A percentile compares a stretch with the other conserved stretches of the same genome.
These are phyloP conservation scores for Tetragonula carbonaria DNA, from an alignment of 2,888 invertebrate genomes.

Conservation along the genomic window DNA sequence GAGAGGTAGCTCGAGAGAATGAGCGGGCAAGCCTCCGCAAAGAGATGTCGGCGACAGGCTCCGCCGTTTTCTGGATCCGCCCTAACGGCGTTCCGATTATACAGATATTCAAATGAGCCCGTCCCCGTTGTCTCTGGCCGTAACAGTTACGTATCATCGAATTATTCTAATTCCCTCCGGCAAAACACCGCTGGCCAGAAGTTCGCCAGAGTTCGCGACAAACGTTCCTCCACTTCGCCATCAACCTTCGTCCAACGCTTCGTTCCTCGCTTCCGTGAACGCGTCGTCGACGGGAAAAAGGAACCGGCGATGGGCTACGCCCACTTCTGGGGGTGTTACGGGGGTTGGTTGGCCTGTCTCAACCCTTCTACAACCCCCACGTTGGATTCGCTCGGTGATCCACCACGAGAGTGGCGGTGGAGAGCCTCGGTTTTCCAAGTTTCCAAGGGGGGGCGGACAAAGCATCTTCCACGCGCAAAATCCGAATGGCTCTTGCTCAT, in stretches of 20 bases:
- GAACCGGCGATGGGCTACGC: constrained; percentile 53
- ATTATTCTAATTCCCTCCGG: constrained; percentile 83
- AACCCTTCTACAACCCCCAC: constrained; percentile 41
- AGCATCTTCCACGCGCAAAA: constrained; percentile 68
- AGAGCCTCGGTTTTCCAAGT: constrained; percentile 55
- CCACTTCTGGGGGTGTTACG: constrained; percentile 64
- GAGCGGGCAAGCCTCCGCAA: constrained; percentile 42
- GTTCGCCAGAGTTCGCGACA: constrained; percentile 57
- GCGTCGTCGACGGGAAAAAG: constrained; percentile 50
- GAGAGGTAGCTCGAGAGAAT: constrained; percentile 38
- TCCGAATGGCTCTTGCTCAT: constrained; percentile 66
- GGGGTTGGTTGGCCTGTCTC: constrained; percentile 52
- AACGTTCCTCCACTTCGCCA: constrained; percentile 42
- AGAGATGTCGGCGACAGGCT: constrained; percentile 79
- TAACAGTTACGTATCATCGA: constrained; percentile 84
- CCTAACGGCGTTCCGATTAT: constrained; percentile 84
- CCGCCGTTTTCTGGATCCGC: constrained; percentile 80
- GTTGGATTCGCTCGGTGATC: neutral
- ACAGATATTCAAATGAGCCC: constrained; percentile 83
- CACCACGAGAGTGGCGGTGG: neutral
- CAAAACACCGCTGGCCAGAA: constrained; percentile 77
- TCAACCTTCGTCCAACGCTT: neutral
- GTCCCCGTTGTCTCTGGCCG: constrained; percentile 78
- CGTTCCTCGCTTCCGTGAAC: neutral
- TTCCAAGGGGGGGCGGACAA: constrained; percentile 54